These are phyloP conservation scores for Gonioctena quinquepunctata DNA, from an alignment of 1,140 invertebrate species.

Conservation along the genomic window DNA sequence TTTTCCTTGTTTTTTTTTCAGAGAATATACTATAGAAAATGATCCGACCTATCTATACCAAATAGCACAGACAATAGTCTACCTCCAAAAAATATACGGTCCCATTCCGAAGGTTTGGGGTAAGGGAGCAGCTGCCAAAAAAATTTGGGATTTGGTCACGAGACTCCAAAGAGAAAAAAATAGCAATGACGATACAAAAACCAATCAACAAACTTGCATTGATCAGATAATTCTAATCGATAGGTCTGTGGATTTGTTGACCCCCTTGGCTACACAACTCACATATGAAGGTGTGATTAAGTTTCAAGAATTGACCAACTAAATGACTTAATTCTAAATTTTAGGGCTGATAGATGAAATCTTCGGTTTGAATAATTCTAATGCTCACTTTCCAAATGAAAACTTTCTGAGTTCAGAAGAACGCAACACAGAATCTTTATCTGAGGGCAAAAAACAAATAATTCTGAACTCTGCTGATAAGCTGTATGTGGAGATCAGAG, in stretches of 20 bases:
- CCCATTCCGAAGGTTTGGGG: constrained; percentile 88
- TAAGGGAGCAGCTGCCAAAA: constrained; percentile 81
- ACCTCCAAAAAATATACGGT: constrained; percentile 86
- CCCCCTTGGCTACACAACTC: constrained; percentile 90
- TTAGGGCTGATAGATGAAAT: constrained; percentile 83
- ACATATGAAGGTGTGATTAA: constrained; percentile 86
- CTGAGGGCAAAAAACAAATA: constrained; percentile 78
- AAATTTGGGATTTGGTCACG: constrained; percentile 86
- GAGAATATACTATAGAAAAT: constrained; percentile 84
- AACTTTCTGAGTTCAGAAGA: constrained; percentile 76
- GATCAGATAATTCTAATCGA: constrained; percentile 77
- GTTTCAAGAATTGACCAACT: background rate
- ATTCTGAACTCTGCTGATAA: constrained; percentile 90
- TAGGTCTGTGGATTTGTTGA: constrained; percentile 88
- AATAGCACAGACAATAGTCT: constrained; percentile 84
- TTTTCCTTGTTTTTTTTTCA: no score
- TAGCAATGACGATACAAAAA: constrained; percentile 52
- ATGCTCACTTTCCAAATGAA: constrained; percentile 81
- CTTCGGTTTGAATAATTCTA: constrained; percentile 70
- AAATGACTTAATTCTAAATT: background rate
- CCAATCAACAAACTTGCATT: constrained; percentile 65
- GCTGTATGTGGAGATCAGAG: constrained; percentile 85
- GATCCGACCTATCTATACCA: constrained; percentile 87
- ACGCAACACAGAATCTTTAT: constrained; percentile 62
- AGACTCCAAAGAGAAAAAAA: constrained; percentile 71